Evolutionary conservation across 2,113 vertebrate genomes (phyloP).

Genomic region (Tachysurus vachellii): DNA sequence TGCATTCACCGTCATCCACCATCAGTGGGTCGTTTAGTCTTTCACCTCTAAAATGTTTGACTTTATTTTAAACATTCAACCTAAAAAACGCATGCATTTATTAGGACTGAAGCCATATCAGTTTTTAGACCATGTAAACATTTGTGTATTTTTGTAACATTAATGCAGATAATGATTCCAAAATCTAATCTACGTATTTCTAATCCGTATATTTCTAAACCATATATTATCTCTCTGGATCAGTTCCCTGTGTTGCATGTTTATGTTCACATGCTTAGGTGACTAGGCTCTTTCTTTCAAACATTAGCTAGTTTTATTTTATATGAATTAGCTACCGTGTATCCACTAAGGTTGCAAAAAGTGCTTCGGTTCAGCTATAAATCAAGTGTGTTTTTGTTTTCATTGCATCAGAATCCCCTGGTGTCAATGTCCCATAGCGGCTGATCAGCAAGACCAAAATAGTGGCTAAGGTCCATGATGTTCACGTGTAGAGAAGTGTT

Average conservation of each 20-base stretch:
- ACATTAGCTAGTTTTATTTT: not conserved
- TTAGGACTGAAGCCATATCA: too few relatives aligned
- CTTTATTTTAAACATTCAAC: not conserved
- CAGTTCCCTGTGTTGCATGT: not conserved
- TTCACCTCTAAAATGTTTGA: not conserved
- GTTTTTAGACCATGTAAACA: not conserved
- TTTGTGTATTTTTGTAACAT: not conserved
- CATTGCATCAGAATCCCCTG: not conserved
- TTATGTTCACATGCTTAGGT: not conserved
- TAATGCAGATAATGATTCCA: not conserved
- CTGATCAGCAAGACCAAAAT: not conserved
- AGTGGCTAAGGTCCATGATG: not conserved
- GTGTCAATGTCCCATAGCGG: not conserved
- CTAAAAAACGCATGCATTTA: not conserved
- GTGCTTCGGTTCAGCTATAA: not conserved
- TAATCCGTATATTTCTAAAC: not conserved
- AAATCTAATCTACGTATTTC: not conserved
- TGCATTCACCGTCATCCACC: not conserved
- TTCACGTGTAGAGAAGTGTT: not conserved
- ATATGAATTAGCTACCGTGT: not conserved
- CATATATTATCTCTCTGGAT: not conserved
- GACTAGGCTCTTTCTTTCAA: not conserved
- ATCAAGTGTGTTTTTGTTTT: not conserved
- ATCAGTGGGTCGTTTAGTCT: not conserved
- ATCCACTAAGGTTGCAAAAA: not conserved